A percentile compares a stretch with the other conserved stretches of the same genome.
Conservation (phyloP, 2,888 invertebrate genomes). For the Omphaloscelis lunosa region DNA sequence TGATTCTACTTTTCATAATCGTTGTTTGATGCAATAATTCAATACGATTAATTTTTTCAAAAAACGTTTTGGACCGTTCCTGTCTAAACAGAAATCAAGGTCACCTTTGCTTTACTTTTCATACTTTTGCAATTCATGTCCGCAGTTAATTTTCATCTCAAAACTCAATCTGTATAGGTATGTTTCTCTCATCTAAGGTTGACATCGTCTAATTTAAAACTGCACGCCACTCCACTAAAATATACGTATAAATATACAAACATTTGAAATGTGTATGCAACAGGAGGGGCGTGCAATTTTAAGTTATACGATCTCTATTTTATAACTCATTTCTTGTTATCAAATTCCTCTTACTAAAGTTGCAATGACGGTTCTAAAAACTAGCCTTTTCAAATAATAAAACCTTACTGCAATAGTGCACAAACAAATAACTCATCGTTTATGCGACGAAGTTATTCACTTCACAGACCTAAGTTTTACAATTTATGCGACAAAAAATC, state of each 20-base stretch:
- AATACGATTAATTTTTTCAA: not conserved
- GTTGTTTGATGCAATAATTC: not conserved
- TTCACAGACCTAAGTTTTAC: slow-evolving; percentile 49
- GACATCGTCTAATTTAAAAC: too few species aligned
- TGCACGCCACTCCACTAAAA: too few species aligned
- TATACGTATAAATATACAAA: too few species aligned
- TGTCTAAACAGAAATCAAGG: not conserved
- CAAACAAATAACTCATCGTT: slow-evolving; percentile 60
- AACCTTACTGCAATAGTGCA: slow-evolving; percentile 48
- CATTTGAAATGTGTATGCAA: too few species aligned
- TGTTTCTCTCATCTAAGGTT: too few species aligned
- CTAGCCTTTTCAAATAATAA: not conserved
- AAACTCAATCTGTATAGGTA: not conserved
- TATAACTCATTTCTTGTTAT: not conserved
- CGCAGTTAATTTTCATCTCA: not conserved
- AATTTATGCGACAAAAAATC: slow-evolving; percentile 56
- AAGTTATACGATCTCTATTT: too few species aligned
- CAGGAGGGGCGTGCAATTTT: too few species aligned
- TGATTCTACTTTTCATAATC: not conserved
- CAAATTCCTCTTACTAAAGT: not conserved
- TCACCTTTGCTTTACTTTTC: too few species aligned
- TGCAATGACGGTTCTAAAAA: not conserved
- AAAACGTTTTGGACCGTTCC: rapidly evolving
- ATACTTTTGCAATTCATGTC: too few species aligned
- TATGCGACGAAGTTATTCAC: slow-evolving; percentile 58